Base-by-base conservation (phyloP, 2,113 vertebrate species). In the Rhynchomys soricoides region DNA sequence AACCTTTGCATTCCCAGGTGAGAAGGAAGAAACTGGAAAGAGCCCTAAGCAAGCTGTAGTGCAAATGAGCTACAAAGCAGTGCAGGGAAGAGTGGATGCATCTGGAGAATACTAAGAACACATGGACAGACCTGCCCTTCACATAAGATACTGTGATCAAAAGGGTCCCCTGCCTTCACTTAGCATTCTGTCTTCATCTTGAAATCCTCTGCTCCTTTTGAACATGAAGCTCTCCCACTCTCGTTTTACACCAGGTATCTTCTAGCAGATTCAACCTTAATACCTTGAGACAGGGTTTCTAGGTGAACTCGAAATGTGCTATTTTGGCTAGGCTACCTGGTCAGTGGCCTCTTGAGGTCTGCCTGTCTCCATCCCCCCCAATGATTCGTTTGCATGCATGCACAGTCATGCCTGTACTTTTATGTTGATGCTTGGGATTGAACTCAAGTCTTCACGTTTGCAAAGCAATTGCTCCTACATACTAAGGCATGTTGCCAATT, bases 131-230 rank as follows among this genome's bases (percentile, higher is more conserved):
- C 34, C 86, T 89, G 13, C 43, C 13, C 1, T 3, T 66, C 68
- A 59, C 73, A 57, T 5, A 62, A n/a, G 79, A 64, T 29, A 1
- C 15, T 55, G 6, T 15, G 7, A 24, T 96, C 48, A 93, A 59
- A 79, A 45, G 17, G 22, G 19, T 11, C 45, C 48, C 52, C 70
- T 45, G 21, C 6, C 57, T 86, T 86, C 7, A 21, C 78, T 90
- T 92, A 85, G 70, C 55, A 78, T 1, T 31, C 62, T 86, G 45
- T 74, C 19, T 5, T 50, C 12, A 10, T 78, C 62, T 90, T 95
- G 55, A 93, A 92, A 70, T 37, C 57, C 24, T 79, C 62, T 64
- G 62, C 50, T 59, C 64, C 40, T 90, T 90, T 93, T 94, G n/a
- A 75, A 71, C 26, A 66, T 9, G 19, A 74, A 40, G n/a, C 24